Conservation (phyloP, 2,888 invertebrate species). For the Drosophila mercatorum region DNA sequence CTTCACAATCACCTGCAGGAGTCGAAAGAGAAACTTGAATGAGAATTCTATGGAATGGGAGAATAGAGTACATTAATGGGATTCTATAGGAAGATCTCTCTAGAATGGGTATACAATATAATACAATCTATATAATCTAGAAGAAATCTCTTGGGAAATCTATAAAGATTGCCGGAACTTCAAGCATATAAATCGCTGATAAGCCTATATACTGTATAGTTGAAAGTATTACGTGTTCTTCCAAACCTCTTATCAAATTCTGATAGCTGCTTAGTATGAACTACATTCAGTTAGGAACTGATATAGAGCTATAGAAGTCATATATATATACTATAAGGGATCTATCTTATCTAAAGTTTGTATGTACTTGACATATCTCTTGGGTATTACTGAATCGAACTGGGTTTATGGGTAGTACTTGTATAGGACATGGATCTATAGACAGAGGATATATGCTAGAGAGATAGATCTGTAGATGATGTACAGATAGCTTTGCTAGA, state of each 20-base stretch:
- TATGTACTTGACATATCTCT: no score
- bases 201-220: not conserved
- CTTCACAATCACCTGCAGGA: conserved; percentile 83
- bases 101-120: no score
- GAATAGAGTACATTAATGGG: not conserved
- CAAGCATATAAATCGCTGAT: no score
- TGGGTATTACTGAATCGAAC: no score
- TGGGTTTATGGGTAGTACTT: no score
- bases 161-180: not conserved
- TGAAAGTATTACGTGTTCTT: not conserved
- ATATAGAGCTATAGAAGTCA: not conserved
- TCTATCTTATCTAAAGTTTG: conserved; percentile 5
- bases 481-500: no score
- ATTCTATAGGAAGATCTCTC: no score
- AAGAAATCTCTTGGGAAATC: not conserved
- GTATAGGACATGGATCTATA: not conserved
- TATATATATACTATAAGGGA: not conserved
- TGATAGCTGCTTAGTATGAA: not conserved
- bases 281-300: not conserved
- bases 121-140: no score
- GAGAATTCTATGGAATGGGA: not conserved
- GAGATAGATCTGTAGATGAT: no score
- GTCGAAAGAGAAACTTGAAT: not conserved
- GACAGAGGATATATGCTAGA: not conserved
- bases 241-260: conserved; percentile 3